phyloP scores from a whole-genome alignment of 2,888 invertebrate species.

The Cryptosula pallasiana region DNA sequence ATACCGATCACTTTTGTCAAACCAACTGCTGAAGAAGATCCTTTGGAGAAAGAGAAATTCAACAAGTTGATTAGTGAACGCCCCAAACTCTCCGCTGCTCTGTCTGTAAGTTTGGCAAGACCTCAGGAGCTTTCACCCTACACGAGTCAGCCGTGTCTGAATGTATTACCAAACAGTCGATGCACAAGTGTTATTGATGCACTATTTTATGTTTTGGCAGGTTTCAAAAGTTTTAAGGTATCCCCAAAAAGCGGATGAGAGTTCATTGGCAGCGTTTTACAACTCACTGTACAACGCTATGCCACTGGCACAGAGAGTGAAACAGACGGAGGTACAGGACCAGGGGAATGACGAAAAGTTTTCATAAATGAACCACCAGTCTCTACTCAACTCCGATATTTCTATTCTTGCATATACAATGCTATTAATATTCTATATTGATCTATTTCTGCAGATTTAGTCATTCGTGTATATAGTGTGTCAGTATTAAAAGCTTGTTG shows the following conservation, averaged over 20 bases:
- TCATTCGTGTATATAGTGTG: too few relatives aligned
- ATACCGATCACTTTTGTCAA: constrained; percentile 5
- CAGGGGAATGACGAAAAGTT: too few relatives aligned
- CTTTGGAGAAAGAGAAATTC: neutral
- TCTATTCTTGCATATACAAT: too few relatives aligned
- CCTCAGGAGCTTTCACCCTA: too few relatives aligned
- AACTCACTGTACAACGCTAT: neutral
- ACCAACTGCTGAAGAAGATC: neutral
- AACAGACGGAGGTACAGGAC: too few relatives aligned
- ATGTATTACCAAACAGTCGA: too few relatives aligned
- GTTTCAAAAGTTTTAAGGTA: neutral
- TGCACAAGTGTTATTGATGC: neutral
- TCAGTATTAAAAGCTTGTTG: too few relatives aligned
- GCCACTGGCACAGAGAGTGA: neutral
- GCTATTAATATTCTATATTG: too few relatives aligned
- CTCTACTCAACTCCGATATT: too few relatives aligned
- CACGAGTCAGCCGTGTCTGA: too few relatives aligned
- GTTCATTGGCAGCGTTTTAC: neutral
- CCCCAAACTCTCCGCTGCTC: neutral
- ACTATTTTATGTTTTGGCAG: neutral
- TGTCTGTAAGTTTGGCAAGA: constrained; percentile 14
- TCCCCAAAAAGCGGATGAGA: neutral
- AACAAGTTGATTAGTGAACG: neutral
- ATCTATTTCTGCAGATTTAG: too few relatives aligned
- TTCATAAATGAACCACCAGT: too few relatives aligned